Percentiles rank a stretch among this genome's conserved stretches.
Evolutionary conservation across 1,140 invertebrate species (phyloP).

Genomic region (Euborellia annulipes): DNA sequence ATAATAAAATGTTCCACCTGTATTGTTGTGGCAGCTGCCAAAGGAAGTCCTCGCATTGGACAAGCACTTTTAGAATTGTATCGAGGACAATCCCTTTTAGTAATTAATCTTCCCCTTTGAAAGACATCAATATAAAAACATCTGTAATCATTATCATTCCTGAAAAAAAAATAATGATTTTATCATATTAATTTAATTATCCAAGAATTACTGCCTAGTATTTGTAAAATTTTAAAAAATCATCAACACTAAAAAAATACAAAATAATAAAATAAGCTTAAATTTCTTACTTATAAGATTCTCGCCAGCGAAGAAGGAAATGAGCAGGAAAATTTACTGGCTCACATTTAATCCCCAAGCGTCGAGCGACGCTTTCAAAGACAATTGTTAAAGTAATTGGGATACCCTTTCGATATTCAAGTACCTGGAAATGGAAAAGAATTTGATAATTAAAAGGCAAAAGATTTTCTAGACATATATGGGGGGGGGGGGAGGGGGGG

Average conservation of each 20-base stretch:
- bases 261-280: no score
- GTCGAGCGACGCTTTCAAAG: slow-evolving; percentile 45
- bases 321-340: slow-evolving; percentile 48
- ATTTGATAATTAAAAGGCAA: no score
- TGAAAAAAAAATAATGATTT: no score
- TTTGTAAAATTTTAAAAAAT: no score
- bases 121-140: slow-evolving; percentile 40
- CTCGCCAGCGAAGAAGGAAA: slow-evolving; percentile 43
- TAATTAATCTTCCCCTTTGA: slow-evolving; percentile 34
- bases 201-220: no score
- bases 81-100: slow-evolving; percentile 30
- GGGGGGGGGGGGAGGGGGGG: no score
- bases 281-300: slow-evolving; percentile 30
- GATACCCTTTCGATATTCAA: slow-evolving; percentile 38
- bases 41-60: slow-evolving; percentile 25
- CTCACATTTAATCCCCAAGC: slow-evolving; percentile 47
- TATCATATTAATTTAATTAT: no score
- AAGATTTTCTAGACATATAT: no score
- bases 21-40: slow-evolving; percentile 19
- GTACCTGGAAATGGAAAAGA: no score
- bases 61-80: slow-evolving; percentile 22
- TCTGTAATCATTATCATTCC: neutral
- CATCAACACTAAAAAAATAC: no score
- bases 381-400: slow-evolving; percentile 45
- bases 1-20: slow-evolving; percentile 16